Evolutionary conservation across 2,797 vertebrate genomes (phyloP).

Genomic region (Chloroceryle inda): DNA sequence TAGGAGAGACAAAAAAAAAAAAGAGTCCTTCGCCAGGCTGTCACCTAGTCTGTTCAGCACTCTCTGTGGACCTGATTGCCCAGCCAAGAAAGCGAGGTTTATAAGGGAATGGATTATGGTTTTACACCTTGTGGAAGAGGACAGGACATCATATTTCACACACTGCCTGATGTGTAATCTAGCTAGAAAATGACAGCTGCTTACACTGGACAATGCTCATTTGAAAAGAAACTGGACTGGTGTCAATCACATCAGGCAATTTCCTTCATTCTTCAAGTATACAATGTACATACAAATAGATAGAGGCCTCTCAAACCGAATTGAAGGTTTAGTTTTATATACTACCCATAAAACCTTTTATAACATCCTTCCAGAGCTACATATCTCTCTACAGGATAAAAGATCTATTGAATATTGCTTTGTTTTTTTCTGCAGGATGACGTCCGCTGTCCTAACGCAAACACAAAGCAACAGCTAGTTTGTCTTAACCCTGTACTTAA

Average conservation of each 20-base stretch:
- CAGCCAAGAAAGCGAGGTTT: neutral
- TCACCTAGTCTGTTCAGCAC: neutral
- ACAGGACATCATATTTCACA: neutral
- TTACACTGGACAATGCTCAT: neutral
- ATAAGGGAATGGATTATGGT: neutral
- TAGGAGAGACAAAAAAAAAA: neutral
- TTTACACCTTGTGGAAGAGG: neutral
- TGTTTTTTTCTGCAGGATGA: neutral
- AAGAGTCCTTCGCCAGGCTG: neutral
- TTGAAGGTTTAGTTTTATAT: neutral
- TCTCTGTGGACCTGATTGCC: accelerated
- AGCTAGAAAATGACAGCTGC: neutral
- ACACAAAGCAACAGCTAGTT: neutral
- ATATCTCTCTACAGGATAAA: neutral
- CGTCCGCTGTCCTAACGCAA: neutral
- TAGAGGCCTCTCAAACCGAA: neutral
- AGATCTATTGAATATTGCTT: neutral
- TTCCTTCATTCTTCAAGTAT: neutral
- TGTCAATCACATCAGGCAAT: neutral
- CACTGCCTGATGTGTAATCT: neutral
- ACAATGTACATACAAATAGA: neutral
- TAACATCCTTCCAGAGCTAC: neutral
- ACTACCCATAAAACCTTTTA: neutral
- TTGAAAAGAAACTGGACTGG: neutral
- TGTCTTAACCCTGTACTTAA: neutral